These are phyloP conservation scores for Medauroidea extradentata DNA, from an alignment of 1,140 invertebrate species.

Conservation along the genomic window DNA sequence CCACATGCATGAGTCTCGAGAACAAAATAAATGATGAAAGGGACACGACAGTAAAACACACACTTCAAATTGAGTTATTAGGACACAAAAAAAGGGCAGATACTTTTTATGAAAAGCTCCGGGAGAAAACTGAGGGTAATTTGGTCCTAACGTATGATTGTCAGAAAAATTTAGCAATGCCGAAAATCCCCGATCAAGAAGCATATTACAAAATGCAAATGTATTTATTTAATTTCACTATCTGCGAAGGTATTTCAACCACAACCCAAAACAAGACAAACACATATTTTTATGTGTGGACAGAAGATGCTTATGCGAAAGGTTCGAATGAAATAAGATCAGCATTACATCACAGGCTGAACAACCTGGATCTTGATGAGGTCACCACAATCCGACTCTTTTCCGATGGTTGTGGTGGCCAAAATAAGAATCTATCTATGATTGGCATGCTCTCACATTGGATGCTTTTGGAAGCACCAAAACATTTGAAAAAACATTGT, in stretches of 20 bases:
- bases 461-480: conserved; percentile 5
- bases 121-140: conserved; percentile 6
- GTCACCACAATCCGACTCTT: conserved; percentile 7
- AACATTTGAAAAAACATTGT: conserved; percentile 5
- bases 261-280: conserved; percentile 4
- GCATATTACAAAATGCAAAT: conserved; percentile 16
- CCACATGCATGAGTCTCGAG: conserved; percentile 11
- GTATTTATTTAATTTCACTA: conserved; percentile 16
- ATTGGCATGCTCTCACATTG: conserved; percentile 1
- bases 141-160: conserved; percentile 11
- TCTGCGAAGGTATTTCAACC: conserved; percentile 5
- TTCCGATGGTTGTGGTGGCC: conserved; percentile 12
- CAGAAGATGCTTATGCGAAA: background rate
- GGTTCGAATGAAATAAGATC: conserved; percentile 11
- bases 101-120: conserved; percentile 8
- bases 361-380: background rate
- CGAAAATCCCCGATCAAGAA: conserved; percentile 3
- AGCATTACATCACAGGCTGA: conserved; percentile 1
- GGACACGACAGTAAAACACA: background rate
- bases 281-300: conserved; percentile 2
- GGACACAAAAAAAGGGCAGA: conserved; percentile 5
- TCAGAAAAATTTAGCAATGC: conserved; percentile 10
- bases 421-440: conserved; percentile 11
- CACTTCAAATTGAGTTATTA: background rate
- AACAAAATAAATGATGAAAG: conserved; percentile 14